A percentile compares a stretch with the other conserved stretches of the same genome.
Conservation (phyloP, 2,113 vertebrate genomes). For the Xiphorhynchus elegans region DNA sequence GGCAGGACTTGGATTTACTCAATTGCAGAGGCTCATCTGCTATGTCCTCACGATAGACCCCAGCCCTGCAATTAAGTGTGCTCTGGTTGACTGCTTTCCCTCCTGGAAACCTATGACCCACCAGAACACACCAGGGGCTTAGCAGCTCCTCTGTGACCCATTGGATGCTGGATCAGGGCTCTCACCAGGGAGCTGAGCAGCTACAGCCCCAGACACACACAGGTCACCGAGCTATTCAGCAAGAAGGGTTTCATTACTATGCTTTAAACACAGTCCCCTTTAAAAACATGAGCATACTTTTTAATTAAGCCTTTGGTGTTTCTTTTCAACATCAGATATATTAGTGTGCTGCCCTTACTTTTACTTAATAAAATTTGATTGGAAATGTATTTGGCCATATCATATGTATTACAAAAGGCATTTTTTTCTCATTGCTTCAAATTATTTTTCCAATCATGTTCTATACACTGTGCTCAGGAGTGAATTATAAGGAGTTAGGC, state of each 20-base stretch:
- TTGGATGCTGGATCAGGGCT: not conserved
- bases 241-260: conserved; percentile 1
- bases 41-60: not conserved
- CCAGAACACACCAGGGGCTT: not conserved
- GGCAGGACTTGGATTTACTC: not conserved
- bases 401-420: conserved; percentile 33
- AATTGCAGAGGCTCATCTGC: not conserved
- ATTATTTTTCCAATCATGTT: conserved; percentile 69
- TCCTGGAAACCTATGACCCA: not conserved
- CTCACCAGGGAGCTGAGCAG: not conserved
- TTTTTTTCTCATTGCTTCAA: conserved; percentile 62
- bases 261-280: not conserved
- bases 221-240: not conserved
- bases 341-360: conserved; percentile 1
- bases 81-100: not conserved
- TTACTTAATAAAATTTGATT: conserved; percentile 45
- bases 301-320: conserved; percentile 61
- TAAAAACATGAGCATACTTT: conserved; percentile 32
- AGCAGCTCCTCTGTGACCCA: conserved; percentile 3
- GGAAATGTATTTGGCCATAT: conserved; percentile 38
- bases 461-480: conserved; percentile 41
- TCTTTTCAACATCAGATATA: conserved; percentile 33
- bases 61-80: conserved; percentile 18
- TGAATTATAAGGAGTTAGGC: conserved; percentile 71
- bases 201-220: not conserved